Base-by-base conservation (phyloP, 1,140 invertebrate species). In the Solen grandis region DNA sequence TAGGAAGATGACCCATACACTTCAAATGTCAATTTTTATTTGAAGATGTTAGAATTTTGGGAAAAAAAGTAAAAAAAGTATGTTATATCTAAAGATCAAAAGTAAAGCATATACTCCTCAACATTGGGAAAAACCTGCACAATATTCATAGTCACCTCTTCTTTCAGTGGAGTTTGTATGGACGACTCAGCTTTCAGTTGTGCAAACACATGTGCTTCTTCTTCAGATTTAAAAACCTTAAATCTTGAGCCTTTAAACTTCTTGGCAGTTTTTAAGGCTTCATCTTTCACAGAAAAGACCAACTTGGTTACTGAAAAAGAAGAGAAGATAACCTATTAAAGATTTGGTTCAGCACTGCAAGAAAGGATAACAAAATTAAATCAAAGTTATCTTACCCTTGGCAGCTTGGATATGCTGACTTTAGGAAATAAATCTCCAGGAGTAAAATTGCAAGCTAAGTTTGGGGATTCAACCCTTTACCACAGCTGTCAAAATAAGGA, bases 201-300 rank as follows among this genome's bases (percentile, higher is more conserved):
- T 1, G 95, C 94, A 93, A 96, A 97, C 16, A 94, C 93, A 5
- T 95, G 92, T 1, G 96, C 96, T 86, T 96, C 96, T 73, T 94
- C 92, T 65, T 92, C 91, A 75, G 92, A 95, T 57, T 93, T 94
- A 87, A 97, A 97, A 4, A 94, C 93, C 88, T 97, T 97, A 80
- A 97, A 94, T 81, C 96, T 93, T 4, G 95, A 94, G 55, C 94
- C 94, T 90, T 96, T 96, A 87, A 95, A 94, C 77, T 94, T 94
- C 82, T 95, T 96, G 13, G 96, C 94, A 50, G 95, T 86, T 84
- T 95, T 94, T 54, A 97, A 89, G 0, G 96, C 96, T 85, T 95
- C 94, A 8, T 86, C 87, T 89, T 95, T 96, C 41, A 96, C 94
- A 62, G 92, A 91, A 89, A 95, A 97, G 1, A 97, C 94, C 16